Evolutionary conservation across 2,888 invertebrate genomes (phyloP), one percentile per base, ranked within the genome.

Genomic region (Phengaris arion): DNA sequence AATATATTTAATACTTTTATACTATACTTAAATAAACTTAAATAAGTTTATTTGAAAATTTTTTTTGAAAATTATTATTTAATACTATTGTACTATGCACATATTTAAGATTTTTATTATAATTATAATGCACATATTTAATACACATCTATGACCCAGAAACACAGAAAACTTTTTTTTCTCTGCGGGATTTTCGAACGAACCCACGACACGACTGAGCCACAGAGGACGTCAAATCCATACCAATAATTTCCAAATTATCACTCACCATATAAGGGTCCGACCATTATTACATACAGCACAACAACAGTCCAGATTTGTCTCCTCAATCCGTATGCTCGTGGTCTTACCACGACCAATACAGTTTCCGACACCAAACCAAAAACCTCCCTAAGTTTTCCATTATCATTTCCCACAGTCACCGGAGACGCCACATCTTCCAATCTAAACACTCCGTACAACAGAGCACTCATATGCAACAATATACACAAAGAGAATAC

Each of bases 251-350:
- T 48, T 55, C 46, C 9, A 73, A 64, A 75, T 68, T 51, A 13
- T 68, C 75, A 80, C 94, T 91, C 78, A 93, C 94, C 94, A 78
- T 93, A 94, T 48, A 93, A 83, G 51, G 94, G 94, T 82, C 94
- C 94, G 57, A 93, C 93, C 89, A 93, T 90, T 1, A 93, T 82
- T 46, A 94, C 82, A 76, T 93, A 94, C 15, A 94, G 77, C 1
- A 87, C 74, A 35, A 94, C 81, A n/a, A 94, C 85, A 77, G 87
- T 83, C 78, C 91, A 82, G 81, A 94, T 90, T 79, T 91, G 88
- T 75, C 84, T 82, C 78, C 94, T 87, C 76, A 91, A 87, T 68
- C 83, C 83, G 73, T 84, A 84, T 0, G 83, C 84, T 73, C 94
- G 86, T 13, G 89, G 88, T 75, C 80, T 87, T 3, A 93, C 59